Conservation (phyloP, 1,140 invertebrate genomes). For the Drosophila gunungcola region DNA sequence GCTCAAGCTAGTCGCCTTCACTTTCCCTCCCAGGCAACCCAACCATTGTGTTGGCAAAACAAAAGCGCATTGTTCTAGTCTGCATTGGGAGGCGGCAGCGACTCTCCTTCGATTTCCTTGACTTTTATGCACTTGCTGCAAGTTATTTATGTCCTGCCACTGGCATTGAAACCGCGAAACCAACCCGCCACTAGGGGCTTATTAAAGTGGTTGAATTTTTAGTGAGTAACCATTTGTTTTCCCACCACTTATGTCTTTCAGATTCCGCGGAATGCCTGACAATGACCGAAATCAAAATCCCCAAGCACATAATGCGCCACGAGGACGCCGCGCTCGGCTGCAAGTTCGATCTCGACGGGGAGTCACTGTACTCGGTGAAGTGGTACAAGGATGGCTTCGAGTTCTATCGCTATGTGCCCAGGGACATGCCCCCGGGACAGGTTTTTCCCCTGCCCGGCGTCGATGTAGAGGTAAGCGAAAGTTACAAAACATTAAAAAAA, state of each 20-base stretch:
- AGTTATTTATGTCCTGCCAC: conserved; percentile 73
- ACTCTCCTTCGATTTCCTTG: conserved; percentile 78
- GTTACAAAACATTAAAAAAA: not conserved
- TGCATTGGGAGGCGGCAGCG: conserved; percentile 13
- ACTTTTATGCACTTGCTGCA: conserved; percentile 81
- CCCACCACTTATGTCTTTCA: conserved; percentile 20
- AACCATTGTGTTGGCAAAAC: conserved; percentile 72
- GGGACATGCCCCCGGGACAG: conserved; percentile 89
- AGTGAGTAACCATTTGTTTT: conserved; percentile 26
- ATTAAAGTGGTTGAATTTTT: conserved; percentile 55
- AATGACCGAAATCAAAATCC: conserved; percentile 88
- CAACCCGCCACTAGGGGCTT: conserved; percentile 23
- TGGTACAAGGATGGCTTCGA: conserved; percentile 96
- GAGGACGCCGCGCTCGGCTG: conserved; percentile 90
- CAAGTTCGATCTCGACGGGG: conserved; percentile 92
- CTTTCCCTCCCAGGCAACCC: conserved; percentile 16
- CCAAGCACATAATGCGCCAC: conserved; percentile 88
- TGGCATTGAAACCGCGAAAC: conserved; percentile 65
- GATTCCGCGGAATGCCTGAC: conserved; percentile 85
- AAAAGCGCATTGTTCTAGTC: conserved; percentile 77
- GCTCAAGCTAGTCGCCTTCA: conserved; percentile 67
- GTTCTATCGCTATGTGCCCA: conserved; percentile 93
- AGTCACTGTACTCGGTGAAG: conserved; percentile 93
- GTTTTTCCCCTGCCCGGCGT: conserved; percentile 91
- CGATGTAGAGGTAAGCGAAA: conserved; percentile 90